Evolutionary conservation across 2,888 invertebrate species (phyloP).

Genomic region (Cylindroiulus punctatus): DNA sequence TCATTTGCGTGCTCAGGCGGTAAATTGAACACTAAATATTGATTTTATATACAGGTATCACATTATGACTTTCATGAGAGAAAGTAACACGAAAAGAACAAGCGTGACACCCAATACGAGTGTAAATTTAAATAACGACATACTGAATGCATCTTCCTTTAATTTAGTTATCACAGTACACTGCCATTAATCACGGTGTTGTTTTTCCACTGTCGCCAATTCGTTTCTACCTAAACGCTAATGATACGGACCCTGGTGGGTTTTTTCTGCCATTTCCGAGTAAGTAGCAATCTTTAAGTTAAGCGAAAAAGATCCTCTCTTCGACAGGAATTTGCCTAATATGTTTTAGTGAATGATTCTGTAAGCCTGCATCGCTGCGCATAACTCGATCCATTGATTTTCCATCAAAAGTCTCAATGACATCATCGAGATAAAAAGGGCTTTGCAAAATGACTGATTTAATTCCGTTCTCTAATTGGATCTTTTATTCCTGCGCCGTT

Average conservation of each 20-base stretch:
- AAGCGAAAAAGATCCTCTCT: conserved; percentile 30
- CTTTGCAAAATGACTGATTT: conserved; percentile 43
- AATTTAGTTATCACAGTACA: neutral
- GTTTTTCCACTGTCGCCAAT: neutral
- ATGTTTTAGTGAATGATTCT: conserved; percentile 45
- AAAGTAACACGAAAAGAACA: no score
- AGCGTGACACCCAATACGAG: no score
- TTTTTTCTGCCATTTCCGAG: neutral
- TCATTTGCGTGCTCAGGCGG: no score
- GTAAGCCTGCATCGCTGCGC: conserved; percentile 4
- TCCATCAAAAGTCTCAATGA: conserved; percentile 43
- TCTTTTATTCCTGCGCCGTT: conserved; percentile 29
- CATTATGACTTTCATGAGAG: no score
- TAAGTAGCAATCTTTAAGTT: conserved; percentile 34
- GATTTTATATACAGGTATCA: no score
- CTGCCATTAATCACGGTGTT: neutral
- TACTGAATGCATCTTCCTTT: neutral
- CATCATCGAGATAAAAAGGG: conserved; percentile 47
- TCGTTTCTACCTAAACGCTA: neutral
- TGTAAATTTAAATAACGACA: neutral
- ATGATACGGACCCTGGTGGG: neutral
- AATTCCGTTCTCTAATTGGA: conserved; percentile 47
- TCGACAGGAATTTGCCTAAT: conserved; percentile 40
- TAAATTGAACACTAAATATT: no score
- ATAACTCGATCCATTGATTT: conserved; percentile 45